Evolutionary conservation across 2,888 invertebrate species (phyloP).

Genomic region (Drosophila planitibia): DNA sequence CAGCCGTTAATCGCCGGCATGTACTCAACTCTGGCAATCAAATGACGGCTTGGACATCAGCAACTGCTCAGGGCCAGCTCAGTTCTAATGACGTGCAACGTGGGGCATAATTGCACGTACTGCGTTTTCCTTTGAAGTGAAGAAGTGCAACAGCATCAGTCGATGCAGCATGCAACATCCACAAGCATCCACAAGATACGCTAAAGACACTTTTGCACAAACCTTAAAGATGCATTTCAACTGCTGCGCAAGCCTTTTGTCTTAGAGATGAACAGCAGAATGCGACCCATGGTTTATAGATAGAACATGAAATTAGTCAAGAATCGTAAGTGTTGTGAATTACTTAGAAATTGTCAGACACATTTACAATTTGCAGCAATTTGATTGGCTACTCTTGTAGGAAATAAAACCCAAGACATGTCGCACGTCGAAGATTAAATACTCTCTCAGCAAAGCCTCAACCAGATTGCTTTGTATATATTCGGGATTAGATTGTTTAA

Average conservation of each 20-base stretch:
- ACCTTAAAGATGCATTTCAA: slow-evolving; percentile 55
- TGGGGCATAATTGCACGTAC: slow-evolving; percentile 75
- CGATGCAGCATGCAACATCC: slow-evolving; percentile 10
- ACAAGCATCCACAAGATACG: slow-evolving; percentile 30
- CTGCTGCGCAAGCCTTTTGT: neutral
- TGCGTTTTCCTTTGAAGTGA: slow-evolving; percentile 65
- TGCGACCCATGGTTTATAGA: neutral
- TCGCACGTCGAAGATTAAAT: neutral
- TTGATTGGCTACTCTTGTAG: neutral
- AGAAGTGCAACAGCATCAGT: slow-evolving; percentile 20
- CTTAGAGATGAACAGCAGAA: slow-evolving; percentile 6
- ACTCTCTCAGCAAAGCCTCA: neutral
- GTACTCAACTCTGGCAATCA: slow-evolving; percentile 59
- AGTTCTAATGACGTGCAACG: slow-evolving; percentile 72
- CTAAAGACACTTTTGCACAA: slow-evolving; percentile 54
- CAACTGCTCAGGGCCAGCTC: slow-evolving; percentile 38
- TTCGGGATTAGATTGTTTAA: neutral
- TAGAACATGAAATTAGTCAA: neutral
- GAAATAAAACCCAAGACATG: neutral
- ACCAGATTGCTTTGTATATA: neutral
- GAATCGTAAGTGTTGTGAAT: neutral
- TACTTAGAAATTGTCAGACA: neutral
- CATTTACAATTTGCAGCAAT: neutral
- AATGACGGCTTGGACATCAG: slow-evolving; percentile 51
- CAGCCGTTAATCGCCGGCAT: slow-evolving; percentile 71